phyloP scores from a whole-genome alignment of 2,888 invertebrate genomes.

The Cantharis rufa region DNA sequence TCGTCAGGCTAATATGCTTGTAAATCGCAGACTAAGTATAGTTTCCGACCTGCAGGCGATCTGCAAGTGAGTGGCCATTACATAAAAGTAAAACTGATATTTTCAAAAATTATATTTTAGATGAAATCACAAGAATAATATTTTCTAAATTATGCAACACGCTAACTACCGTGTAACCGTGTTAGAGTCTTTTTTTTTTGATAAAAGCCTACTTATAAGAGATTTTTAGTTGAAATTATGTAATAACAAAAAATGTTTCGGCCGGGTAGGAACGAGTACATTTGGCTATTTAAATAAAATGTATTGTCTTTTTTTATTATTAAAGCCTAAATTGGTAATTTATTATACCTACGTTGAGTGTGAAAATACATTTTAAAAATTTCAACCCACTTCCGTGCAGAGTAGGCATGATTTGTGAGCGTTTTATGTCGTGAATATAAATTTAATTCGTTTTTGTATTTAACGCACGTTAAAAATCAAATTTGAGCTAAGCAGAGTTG shows the following conservation, averaged over 20 bases:
- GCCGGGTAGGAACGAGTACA: background rate
- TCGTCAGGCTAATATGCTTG: no score
- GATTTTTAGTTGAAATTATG: no score
- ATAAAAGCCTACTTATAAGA: no score
- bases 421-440: background rate
- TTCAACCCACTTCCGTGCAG: background rate
- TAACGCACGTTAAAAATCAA: background rate
- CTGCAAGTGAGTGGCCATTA: background rate
- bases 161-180: background rate
- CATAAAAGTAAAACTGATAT: no score
- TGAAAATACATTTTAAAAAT: background rate
- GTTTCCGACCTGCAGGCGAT: background rate
- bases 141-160: background rate
- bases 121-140: background rate
- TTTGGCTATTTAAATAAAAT: background rate
- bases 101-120: background rate
- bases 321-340: background rate
- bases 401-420: background rate
- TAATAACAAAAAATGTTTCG: no score
- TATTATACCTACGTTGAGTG: background rate
- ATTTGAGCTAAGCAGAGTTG: background rate
- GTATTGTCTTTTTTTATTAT: background rate
- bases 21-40: background rate
- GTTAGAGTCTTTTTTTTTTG: no score
- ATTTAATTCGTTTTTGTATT: background rate